Conservation (phyloP, 2,113 vertebrate genomes). For the Scortum barcoo region DNA sequence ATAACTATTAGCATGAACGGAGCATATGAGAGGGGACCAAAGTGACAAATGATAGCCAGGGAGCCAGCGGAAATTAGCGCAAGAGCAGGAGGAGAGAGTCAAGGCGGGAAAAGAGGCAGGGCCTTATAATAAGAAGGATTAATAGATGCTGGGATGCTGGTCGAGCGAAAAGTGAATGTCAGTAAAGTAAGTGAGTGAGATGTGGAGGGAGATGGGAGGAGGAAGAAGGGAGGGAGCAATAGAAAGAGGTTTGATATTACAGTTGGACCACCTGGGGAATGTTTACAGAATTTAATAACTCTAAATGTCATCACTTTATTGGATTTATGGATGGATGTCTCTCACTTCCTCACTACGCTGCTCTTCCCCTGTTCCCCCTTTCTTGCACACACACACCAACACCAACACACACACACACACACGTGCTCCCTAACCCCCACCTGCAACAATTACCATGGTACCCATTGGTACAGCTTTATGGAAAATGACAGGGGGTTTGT, state of each 20-base stretch:
- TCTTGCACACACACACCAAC: neutral
- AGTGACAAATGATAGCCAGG: neutral
- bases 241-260: slow-evolving; percentile 66
- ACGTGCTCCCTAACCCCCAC: slow-evolving; percentile 32
- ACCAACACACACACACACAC: neutral
- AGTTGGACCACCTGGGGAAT: slow-evolving; percentile 75
- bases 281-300: slow-evolving; percentile 81
- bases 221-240: slow-evolving; percentile 9
- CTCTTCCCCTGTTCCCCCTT: slow-evolving; percentile 22
- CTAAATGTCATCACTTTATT: slow-evolving; percentile 83
- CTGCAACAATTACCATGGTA: slow-evolving; percentile 54
- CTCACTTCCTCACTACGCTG: slow-evolving; percentile 29
- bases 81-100: neutral
- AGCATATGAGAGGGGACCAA: neutral
- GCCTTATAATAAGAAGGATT: slow-evolving; percentile 17
- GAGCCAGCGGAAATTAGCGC: neutral
- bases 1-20: slow-evolving; percentile 11
- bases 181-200: slow-evolving; percentile 38
- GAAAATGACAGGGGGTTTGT: slow-evolving; percentile 40
- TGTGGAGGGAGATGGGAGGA: neutral
- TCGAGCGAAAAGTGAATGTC: slow-evolving; percentile 24
- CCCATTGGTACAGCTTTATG: slow-evolving; percentile 41
- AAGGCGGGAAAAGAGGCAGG: neutral
- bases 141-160: slow-evolving; percentile 26
- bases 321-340: slow-evolving; percentile 75